phyloP scores from a whole-genome alignment of 2,113 vertebrate genomes.

The Trinectes maculatus region DNA sequence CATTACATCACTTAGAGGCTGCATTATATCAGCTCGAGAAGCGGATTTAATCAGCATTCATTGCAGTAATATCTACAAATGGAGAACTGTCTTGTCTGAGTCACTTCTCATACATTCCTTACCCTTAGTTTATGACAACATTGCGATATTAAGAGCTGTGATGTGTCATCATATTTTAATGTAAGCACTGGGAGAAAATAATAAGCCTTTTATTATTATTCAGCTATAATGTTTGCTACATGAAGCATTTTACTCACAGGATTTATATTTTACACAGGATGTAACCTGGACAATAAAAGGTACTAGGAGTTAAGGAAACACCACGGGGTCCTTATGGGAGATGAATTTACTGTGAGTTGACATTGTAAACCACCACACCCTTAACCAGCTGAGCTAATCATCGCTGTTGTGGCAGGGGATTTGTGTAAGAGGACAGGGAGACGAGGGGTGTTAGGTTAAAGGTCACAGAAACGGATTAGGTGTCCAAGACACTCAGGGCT shows the following conservation, averaged over 20 bases:
- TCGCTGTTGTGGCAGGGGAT: slow-evolving; percentile 49
- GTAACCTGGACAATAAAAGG: slow-evolving; percentile 3
- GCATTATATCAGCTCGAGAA: slow-evolving; percentile 62
- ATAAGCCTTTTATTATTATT: slow-evolving; percentile 4
- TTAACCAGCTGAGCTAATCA: slow-evolving; percentile 73
- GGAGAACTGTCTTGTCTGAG: slow-evolving; percentile 25
- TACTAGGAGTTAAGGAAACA: slow-evolving; percentile 28
- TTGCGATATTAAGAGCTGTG: not conserved
- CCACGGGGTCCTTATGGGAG: slow-evolving; percentile 42
- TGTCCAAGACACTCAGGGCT: slow-evolving; percentile 58
- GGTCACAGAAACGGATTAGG: slow-evolving; percentile 71
- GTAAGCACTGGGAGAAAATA: not conserved
- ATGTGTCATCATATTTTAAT: slow-evolving; percentile 14
- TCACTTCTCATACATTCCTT: slow-evolving; percentile 38
- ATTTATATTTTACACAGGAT: slow-evolving; percentile 1
- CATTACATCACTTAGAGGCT: slow-evolving; percentile 72
- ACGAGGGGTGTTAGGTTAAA: slow-evolving; percentile 53
- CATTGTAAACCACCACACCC: slow-evolving; percentile 66
- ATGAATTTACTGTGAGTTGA: slow-evolving; percentile 56
- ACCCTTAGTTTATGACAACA: slow-evolving; percentile 24
- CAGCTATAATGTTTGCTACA: slow-evolving; percentile 12
- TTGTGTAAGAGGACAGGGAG: slow-evolving; percentile 36
- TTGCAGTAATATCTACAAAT: slow-evolving; percentile 54
- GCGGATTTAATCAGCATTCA: slow-evolving; percentile 64
- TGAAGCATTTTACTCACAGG: slow-evolving; percentile 3